Conservation (phyloP, 2,797 vertebrate species). For the Anniella stebbinsi region DNA sequence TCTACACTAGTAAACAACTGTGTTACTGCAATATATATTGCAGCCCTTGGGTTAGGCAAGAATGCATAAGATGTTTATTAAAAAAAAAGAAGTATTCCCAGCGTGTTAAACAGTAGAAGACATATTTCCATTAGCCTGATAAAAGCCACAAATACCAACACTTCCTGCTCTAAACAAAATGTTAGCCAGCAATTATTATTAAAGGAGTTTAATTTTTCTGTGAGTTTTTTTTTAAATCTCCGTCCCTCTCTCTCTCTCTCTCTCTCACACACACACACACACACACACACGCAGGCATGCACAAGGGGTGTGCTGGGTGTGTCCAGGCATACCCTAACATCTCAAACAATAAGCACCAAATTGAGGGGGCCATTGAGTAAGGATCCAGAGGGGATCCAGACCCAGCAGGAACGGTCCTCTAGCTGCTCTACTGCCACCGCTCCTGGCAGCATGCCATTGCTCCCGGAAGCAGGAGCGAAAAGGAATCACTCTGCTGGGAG, state of each 20-base stretch:
- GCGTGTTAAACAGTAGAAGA: constrained; percentile 53
- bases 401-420: no score
- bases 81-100: constrained; percentile 47
- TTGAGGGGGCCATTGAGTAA: no score
- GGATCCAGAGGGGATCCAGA: no score
- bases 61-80: constrained; percentile 56
- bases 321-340: no score
- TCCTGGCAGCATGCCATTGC: no score
- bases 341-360: no score
- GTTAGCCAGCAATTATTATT: constrained; percentile 36
- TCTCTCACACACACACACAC: neutral
- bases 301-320: no score
- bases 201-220: constrained; percentile 46
- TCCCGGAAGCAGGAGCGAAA: no score
- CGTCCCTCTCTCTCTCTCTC: neutral
- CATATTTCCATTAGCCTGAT: constrained; percentile 64
- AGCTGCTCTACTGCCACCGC: no score
- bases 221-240: constrained; percentile 49
- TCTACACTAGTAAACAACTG: constrained; percentile 70
- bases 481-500: no score
- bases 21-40: constrained; percentile 72
- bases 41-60: constrained; percentile 65
- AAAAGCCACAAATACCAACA: constrained; percentile 64
- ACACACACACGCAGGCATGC: constrained; percentile 3
- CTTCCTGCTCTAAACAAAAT: constrained; percentile 60